These are phyloP conservation scores for Acronicta aceris DNA, from an alignment of 2,888 invertebrate genomes.

Conservation along the genomic window DNA sequence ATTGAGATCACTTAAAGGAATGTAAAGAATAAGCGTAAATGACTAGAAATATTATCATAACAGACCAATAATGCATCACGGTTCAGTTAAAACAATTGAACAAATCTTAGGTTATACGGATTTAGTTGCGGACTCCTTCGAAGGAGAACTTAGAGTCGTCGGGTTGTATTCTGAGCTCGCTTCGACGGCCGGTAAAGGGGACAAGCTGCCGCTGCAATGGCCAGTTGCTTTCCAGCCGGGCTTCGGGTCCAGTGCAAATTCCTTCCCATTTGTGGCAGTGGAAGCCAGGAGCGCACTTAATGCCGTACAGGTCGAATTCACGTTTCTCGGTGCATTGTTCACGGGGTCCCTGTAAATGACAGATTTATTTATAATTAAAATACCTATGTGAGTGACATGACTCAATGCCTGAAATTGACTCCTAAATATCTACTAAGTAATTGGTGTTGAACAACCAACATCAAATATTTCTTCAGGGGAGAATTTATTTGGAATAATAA, in stretches of 20 bases:
- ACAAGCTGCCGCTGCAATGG: conserved; percentile 61
- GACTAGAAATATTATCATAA: conserved; percentile 44
- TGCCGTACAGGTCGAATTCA: conserved; percentile 72
- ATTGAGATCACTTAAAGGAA: conserved; percentile 40
- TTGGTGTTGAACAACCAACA: not conserved
- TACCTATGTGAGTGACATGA: not conserved
- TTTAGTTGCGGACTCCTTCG: conserved; percentile 39
- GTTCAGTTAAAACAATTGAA: conserved; percentile 2
- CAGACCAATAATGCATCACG: not conserved
- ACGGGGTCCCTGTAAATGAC: conserved; percentile 70
- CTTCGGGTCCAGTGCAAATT: conserved; percentile 73
- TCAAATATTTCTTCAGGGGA: not conserved
- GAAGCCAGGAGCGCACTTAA: conserved; percentile 78
- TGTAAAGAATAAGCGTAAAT: conserved; percentile 24
- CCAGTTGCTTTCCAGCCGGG: conserved; percentile 64
- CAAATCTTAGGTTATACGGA: not conserved
- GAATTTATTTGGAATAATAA: too few relatives aligned
- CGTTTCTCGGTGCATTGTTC: conserved; percentile 81
- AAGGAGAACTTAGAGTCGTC: conserved; percentile 43
- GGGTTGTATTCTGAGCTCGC: conserved; percentile 33
- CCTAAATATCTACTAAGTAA: too few relatives aligned
- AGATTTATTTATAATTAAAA: too few relatives aligned
- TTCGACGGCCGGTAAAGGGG: conserved; percentile 62
- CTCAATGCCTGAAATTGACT: too few relatives aligned
- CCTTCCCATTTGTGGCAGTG: conserved; percentile 74